A percentile compares a stretch with the other conserved stretches of the same genome.
These are phyloP conservation scores for Paratilapia polleni DNA, from an alignment of 2,113 vertebrate genomes.

Conservation along the genomic window DNA sequence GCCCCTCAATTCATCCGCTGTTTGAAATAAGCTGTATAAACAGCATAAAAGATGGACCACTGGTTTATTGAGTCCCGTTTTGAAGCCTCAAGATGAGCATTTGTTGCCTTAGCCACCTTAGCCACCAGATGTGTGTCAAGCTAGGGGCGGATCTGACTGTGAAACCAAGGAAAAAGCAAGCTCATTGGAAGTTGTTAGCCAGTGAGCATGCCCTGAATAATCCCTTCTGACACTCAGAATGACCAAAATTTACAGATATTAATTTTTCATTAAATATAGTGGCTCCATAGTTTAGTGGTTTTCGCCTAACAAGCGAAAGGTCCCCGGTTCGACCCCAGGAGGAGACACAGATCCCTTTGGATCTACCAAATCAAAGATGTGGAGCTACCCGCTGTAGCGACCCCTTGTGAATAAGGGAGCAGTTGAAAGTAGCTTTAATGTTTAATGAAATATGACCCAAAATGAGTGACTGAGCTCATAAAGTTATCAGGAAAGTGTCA, in stretches of 20 bases:
- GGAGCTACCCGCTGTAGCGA: too few species aligned
- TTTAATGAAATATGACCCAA: not conserved
- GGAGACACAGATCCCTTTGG: too few species aligned
- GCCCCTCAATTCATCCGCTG: not conserved
- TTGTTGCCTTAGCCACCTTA: too few species aligned
- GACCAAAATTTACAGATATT: not conserved
- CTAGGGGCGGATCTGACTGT: fast-evolving
- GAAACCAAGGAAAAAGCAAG: not conserved
- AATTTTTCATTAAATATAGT: not conserved
- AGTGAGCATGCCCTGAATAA: not conserved
- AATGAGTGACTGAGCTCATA: not conserved
- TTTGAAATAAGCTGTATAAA: not conserved
- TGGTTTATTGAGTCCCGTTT: not conserved
- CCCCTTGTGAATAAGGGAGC: too few species aligned
- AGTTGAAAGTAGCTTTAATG: not conserved
- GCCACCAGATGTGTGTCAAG: not conserved
- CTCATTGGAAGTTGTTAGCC: too few species aligned
- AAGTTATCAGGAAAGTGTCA: too few species aligned
- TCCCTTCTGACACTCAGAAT: fast-evolving
- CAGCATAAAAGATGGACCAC: not conserved
- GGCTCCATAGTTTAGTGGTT: too few species aligned
- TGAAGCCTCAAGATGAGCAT: not conserved
- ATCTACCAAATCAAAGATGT: too few species aligned
- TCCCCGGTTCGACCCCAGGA: too few species aligned
- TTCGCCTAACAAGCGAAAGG: too few species aligned